Evolutionary conservation across 1,140 invertebrate species (phyloP).

Genomic region (Sitobion miscanthi): DNA sequence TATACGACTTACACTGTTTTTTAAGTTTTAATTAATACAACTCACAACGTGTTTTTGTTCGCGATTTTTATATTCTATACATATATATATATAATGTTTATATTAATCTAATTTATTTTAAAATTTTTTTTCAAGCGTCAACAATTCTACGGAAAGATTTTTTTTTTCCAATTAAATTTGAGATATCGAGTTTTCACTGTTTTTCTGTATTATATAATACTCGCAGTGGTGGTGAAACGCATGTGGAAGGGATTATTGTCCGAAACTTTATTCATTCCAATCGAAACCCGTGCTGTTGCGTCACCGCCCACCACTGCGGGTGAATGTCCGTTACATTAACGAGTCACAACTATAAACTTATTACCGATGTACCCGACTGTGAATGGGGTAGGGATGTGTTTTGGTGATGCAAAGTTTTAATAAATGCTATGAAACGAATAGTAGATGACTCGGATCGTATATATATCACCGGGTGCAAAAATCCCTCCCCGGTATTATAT

Average conservation of each 20-base stretch:
- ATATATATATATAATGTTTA: too few relatives aligned
- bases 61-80: too few relatives aligned
- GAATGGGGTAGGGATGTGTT: neutral
- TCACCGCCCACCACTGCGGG: neutral
- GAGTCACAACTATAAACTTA: conserved; percentile 5
- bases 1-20: neutral
- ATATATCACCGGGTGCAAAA: neutral
- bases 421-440: neutral
- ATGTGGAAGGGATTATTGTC: neutral
- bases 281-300: neutral
- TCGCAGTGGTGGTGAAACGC: neutral
- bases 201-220: neutral
- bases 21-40: neutral
- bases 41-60: neutral
- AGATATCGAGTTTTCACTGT: neutral
- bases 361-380: neutral
- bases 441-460: neutral
- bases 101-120: neutral
- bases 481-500: too few relatives aligned
- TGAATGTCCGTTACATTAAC: neutral
- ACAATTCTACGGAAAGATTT: neutral
- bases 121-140: too few relatives aligned
- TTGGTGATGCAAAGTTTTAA: neutral
- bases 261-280: conserved; percentile 33
- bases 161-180: neutral